Percentiles rank a stretch among this genome's conserved stretches.
Evolutionary conservation across 2,113 vertebrate species (phyloP).

Genomic region (Aspidoscelis tigris): DNA sequence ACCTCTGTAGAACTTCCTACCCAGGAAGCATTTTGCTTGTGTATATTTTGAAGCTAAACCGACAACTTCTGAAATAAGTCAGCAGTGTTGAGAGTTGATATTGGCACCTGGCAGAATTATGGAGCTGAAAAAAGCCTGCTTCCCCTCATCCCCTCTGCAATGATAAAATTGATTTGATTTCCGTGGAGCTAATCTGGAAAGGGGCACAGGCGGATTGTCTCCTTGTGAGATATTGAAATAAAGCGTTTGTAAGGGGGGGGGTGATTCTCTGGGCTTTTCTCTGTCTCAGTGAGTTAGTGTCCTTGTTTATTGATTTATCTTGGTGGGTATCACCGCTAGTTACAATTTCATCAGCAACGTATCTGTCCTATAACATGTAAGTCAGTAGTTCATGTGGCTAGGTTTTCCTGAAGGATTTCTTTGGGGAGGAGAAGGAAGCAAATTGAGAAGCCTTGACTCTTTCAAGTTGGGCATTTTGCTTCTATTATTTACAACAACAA

Average conservation of each 20-base stretch:
- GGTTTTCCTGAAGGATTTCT: constrained; percentile 24
- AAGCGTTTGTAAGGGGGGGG: not conserved
- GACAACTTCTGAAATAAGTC: constrained; percentile 37
- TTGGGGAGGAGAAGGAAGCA: not conserved
- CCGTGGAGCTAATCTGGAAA: constrained; percentile 28
- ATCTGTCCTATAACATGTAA: constrained; percentile 24
- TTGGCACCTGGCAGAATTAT: not conserved
- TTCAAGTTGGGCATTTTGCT: constrained; percentile 17
- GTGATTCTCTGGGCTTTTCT: not conserved
- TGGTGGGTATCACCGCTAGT: not conserved
- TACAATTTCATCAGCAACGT: constrained; percentile 25
- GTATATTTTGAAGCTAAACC: not conserved
- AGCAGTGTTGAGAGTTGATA: not conserved
- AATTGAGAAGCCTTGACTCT: constrained; percentile 51
- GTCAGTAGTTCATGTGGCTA: constrained; percentile 44
- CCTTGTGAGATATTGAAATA: not conserved
- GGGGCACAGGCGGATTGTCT: constrained; percentile 1
- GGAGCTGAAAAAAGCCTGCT: not conserved
- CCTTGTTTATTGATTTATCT: constrained; percentile 9
- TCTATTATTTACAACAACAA: not conserved
- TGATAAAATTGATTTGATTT: constrained; percentile 21
- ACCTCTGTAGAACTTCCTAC: not conserved
- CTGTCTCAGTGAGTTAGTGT: constrained; percentile 17
- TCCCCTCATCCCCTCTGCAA: constrained; percentile 1
- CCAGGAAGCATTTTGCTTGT: constrained; percentile 4